These are phyloP conservation scores for Thunnus albacares DNA, from an alignment of 2,797 vertebrate species.

Conservation along the genomic window DNA sequence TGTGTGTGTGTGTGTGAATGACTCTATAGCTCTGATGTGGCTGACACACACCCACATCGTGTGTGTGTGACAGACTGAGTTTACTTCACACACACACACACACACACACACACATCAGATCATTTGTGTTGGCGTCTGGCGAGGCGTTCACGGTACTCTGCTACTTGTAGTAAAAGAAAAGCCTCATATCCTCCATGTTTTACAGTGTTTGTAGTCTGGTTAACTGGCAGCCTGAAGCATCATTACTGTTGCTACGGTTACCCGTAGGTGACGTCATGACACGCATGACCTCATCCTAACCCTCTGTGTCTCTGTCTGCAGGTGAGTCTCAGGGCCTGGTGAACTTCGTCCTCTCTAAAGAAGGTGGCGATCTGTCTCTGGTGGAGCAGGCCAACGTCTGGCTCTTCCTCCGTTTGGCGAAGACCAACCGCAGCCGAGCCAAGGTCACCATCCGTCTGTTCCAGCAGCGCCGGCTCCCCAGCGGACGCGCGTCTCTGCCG, in stretches of 20 bases:
- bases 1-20: slow-evolving; percentile 34
- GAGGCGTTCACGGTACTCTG: slow-evolving; percentile 2
- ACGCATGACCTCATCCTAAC: slow-evolving; percentile 16
- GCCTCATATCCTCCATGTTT: not conserved
- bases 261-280: not conserved
- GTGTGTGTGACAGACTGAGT: slow-evolving; percentile 15
- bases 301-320: slow-evolving; percentile 78
- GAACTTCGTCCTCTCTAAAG: slow-evolving; percentile 95
- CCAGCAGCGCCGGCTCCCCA: slow-evolving; percentile 78
- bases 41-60: slow-evolving; percentile 4
- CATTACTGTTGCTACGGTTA: slow-evolving; percentile 11
- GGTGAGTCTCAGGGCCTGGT: slow-evolving; percentile 90
- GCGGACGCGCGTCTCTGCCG: slow-evolving; percentile 20
- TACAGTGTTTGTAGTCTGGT: not conserved
- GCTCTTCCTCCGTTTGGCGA: slow-evolving; percentile 95
- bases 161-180: not conserved
- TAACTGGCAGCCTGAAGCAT: not conserved
- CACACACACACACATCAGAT: not conserved
- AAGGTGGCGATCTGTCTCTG: slow-evolving; percentile 91
- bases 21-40: slow-evolving; percentile 43
- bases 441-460: slow-evolving; percentile 93
- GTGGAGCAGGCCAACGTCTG: slow-evolving; percentile 96
- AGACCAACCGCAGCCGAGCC: slow-evolving; percentile 93
- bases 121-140: not conserved
- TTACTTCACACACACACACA: not conserved